Percentiles rank a stretch among this genome's conserved stretches.
Evolutionary conservation across 2,888 invertebrate species (phyloP).

Genomic region (Keiferia lycopersicella): DNA sequence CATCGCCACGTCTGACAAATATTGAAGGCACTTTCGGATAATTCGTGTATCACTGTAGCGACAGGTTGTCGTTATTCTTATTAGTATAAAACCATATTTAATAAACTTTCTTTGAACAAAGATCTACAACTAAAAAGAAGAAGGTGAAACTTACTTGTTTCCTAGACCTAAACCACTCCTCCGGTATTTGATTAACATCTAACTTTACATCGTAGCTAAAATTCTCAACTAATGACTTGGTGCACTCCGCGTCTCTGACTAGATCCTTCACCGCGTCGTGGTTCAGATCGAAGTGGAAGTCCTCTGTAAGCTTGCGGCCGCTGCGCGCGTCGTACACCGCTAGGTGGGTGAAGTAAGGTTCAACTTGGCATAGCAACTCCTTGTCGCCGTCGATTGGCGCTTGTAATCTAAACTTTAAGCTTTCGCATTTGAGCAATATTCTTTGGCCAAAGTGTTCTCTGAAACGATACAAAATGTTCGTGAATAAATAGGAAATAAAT

Average conservation of each 20-base stretch:
- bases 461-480: constrained; percentile 35
- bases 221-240: constrained; percentile 75
- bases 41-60: no score
- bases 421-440: constrained; percentile 91
- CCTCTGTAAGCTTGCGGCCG: constrained; percentile 94
- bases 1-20: no score
- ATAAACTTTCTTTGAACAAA: no score
- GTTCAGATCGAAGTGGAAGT: constrained; percentile 95
- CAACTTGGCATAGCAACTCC: constrained; percentile 90
- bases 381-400: constrained; percentile 88
- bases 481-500: not conserved
- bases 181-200: constrained; percentile 86
- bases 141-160: constrained; percentile 79
- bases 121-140: no score
- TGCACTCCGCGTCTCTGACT: constrained; percentile 74
- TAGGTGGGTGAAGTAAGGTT: constrained; percentile 95
- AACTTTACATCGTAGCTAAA: constrained; percentile 80
- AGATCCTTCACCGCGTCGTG: constrained; percentile 84
- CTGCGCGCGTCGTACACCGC: constrained; percentile 94
- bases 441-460: constrained; percentile 94
- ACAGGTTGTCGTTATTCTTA: no score
- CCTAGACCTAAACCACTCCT: constrained; percentile 87
- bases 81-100: no score
- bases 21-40: no score
- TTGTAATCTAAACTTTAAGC: constrained; percentile 91